These are phyloP conservation scores for Anguilla marmorata DNA, from an alignment of 2,797 vertebrate genomes.

Conservation along the genomic window DNA sequence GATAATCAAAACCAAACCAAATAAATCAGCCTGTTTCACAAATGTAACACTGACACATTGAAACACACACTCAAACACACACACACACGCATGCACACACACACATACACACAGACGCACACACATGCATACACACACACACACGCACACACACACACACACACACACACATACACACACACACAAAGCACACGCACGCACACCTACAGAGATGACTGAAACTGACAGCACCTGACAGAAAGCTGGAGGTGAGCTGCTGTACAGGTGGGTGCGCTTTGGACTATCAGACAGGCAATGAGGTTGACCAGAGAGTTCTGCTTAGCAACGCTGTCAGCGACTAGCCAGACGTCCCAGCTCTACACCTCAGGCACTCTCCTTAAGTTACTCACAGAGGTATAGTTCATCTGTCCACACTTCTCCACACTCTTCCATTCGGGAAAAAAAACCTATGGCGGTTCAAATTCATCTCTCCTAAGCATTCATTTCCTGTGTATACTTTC, in stretches of 20 bases:
- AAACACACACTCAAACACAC: background rate
- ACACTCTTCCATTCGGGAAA: background rate
- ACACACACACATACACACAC: constrained; percentile 2
- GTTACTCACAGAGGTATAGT: background rate
- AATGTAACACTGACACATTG: background rate
- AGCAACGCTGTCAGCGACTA: background rate
- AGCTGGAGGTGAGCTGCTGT: background rate
- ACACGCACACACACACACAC: background rate
- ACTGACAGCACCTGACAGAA: constrained; percentile 3
- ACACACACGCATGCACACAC: background rate
- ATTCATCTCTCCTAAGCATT: constrained; percentile 2
- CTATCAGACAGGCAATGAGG: background rate
- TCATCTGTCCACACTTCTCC: constrained; percentile 7
- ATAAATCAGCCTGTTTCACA: background rate
- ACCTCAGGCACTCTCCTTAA: background rate
- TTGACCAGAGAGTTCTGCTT: constrained; percentile 6
- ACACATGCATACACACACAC: constrained; percentile 3
- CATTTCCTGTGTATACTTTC: background rate
- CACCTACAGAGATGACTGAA: background rate
- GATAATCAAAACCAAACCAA: background rate
- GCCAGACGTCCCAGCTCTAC: background rate
- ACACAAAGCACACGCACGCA: constrained; percentile 7
- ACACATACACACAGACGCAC: constrained; percentile 27
- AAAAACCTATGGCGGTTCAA: background rate
- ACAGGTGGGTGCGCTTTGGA: constrained; percentile 3